phyloP scores from a whole-genome alignment of 2,797 vertebrate genomes.

The Kryptolebias ocellatus region DNA sequence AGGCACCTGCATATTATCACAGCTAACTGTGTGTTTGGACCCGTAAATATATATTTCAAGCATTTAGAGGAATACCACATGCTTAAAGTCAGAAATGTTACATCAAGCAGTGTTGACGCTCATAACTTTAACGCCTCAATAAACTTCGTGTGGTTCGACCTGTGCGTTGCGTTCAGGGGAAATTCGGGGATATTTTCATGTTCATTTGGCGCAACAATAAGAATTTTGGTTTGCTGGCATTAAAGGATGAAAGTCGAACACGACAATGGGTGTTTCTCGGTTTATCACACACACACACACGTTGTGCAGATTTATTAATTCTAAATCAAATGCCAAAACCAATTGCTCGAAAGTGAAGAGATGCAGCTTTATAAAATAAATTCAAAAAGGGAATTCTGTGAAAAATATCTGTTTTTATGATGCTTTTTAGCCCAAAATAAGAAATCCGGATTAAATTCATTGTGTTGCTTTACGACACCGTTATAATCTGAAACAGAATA shows the following conservation, averaged over 20 bases:
- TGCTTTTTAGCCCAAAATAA: conserved; percentile 18
- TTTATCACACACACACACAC: background rate
- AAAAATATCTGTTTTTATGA: conserved; percentile 24
- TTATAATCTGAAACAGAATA: conserved; percentile 25
- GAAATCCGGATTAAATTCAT: background rate
- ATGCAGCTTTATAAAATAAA: conserved; percentile 41
- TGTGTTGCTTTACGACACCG: conserved; percentile 9
- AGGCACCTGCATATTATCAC: conserved; percentile 41
- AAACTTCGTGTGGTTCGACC: conserved; percentile 23
- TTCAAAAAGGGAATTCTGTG: conserved; percentile 10
- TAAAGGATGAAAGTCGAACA: too few species aligned
- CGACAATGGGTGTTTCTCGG: background rate
- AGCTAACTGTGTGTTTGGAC: conserved; percentile 14
- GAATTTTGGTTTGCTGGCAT: background rate
- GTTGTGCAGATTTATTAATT: background rate
- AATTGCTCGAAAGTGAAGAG: conserved; percentile 15
- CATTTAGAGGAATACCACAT: conserved; percentile 21
- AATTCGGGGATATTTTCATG: background rate
- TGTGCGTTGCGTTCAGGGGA: conserved; percentile 2
- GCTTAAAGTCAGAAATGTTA: conserved; percentile 14
- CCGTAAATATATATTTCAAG: conserved; percentile 27
- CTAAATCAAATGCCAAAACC: background rate
- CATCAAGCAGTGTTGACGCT: conserved; percentile 15
- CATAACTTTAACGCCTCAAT: conserved; percentile 9
- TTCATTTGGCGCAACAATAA: background rate